Conservation (phyloP, 2,888 invertebrate genomes). For the Nasonia oneida region DNA sequence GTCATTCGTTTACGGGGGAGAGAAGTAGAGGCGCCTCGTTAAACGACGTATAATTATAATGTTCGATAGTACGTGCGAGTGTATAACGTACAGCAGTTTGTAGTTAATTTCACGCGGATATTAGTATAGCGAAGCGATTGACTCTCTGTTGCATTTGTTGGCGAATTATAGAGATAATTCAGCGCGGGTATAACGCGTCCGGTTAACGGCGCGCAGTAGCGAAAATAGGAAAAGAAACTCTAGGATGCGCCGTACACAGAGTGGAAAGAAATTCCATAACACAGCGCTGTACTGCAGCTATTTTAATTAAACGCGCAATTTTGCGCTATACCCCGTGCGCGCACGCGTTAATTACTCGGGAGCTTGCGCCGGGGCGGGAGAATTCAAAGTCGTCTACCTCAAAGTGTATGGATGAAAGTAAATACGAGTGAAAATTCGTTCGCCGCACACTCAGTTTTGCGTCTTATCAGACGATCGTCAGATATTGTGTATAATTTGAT, state of each 20-base stretch:
- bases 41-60: constrained; percentile 1
- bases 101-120: no score
- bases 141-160: no score
- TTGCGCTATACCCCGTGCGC: neutral
- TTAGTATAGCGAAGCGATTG: no score
- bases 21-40: constrained; percentile 4
- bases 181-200: no score
- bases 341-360: neutral
- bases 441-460: neutral
- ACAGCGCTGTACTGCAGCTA: neutral
- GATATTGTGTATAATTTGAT: neutral
- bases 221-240: neutral
- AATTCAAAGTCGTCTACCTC: no score
- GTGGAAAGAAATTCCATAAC: no score
- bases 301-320: constrained; percentile 32
- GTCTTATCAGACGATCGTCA: neutral
- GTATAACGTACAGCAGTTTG: neutral
- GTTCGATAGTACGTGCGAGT: constrained; percentile 13
- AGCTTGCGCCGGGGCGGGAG: neutral
- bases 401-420: no score
- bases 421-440: no score
- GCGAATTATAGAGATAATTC: no score
- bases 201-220: neutral
- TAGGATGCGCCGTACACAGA: no score
- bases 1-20: neutral